A percentile compares a stretch with the other conserved stretches of the same genome.
Evolutionary conservation across 2,888 invertebrate species (phyloP).

Genomic region (Acanthosoma haemorrhoidale): DNA sequence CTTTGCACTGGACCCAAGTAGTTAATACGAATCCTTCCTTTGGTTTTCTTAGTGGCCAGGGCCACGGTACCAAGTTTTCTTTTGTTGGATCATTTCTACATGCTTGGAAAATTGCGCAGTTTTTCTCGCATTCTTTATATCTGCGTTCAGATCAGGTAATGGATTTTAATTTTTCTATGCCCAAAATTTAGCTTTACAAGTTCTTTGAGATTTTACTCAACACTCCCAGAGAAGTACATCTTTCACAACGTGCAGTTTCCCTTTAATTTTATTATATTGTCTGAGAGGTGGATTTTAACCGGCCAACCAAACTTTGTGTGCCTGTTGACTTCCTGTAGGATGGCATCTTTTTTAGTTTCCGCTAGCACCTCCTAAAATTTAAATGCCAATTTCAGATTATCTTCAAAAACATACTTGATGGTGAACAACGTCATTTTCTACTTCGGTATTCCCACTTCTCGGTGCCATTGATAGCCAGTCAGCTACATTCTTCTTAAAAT

Average conservation of each 20-base stretch:
- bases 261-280: neutral
- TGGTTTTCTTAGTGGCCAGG: too few relatives aligned
- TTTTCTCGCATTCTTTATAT: neutral
- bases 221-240: neutral
- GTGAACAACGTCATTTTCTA: neutral
- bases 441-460: neutral
- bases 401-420: neutral
- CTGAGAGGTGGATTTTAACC: too few relatives aligned
- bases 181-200: neutral
- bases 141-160: neutral
- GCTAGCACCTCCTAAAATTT: neutral
- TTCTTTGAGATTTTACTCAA: neutral
- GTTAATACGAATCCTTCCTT: too few relatives aligned
- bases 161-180: neutral
- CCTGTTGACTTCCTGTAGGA: neutral
- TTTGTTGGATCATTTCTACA: neutral
- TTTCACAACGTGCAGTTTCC: neutral
- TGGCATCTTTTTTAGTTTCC: neutral
- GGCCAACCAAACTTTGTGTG: neutral
- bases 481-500: neutral
- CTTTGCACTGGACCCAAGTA: too few relatives aligned
- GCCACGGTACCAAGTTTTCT: too few relatives aligned
- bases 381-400: too few relatives aligned
- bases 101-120: neutral
- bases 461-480: neutral